These are phyloP conservation scores for Momotus momota DNA, from an alignment of 2,797 vertebrate genomes.

Conservation along the genomic window DNA sequence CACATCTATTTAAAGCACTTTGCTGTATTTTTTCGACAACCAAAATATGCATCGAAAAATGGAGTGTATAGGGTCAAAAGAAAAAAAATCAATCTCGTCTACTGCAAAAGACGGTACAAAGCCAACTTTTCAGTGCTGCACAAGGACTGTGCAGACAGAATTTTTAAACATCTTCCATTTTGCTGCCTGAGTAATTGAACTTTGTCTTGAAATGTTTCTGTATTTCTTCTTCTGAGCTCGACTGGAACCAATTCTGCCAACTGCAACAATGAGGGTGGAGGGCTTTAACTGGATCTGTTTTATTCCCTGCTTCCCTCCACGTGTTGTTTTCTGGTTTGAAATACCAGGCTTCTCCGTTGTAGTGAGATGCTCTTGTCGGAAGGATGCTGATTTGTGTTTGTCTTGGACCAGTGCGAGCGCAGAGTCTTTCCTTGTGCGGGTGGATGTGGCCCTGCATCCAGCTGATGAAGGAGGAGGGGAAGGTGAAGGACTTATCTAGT, in stretches of 20 bases:
- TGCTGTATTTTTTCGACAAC: background rate
- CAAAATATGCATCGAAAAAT: background rate
- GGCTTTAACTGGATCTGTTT: background rate
- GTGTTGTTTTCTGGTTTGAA: background rate
- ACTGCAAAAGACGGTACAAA: background rate
- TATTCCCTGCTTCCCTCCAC: background rate
- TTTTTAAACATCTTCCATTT: background rate
- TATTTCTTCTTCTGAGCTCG: background rate
- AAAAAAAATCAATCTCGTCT: background rate
- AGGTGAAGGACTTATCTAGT: background rate
- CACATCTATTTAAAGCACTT: background rate
- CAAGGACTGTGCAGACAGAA: background rate
- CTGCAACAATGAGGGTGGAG: background rate
- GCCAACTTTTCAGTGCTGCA: background rate
- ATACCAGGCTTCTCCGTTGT: background rate
- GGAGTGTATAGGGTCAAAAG: background rate
- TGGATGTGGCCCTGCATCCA: background rate
- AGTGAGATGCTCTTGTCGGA: background rate
- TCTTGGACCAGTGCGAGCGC: rapidly evolving
- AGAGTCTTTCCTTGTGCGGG: background rate
- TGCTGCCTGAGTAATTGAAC: background rate
- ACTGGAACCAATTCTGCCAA: background rate
- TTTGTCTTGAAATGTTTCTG: background rate
- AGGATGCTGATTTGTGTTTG: background rate
- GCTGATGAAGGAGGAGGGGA: background rate